Base-by-base conservation (phyloP, 1,140 invertebrate genomes). In the Penaeus indicus region DNA sequence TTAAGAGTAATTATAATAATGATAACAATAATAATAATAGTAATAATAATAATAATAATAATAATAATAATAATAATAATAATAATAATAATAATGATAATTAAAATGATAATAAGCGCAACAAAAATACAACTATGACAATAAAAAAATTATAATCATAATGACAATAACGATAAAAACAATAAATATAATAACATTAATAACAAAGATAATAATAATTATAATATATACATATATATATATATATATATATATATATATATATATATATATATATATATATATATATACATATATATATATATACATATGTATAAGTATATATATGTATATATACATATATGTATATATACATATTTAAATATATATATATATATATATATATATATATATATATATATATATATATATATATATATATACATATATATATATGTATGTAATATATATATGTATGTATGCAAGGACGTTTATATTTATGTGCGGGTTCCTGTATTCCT, bases 341-440 rank as follows among this genome's bases (percentile, higher is more conserved):
- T 75, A 38, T 75, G 38, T 75, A 4, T 75, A 75, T 75, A 75
- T 75, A 38, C 16, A 75, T 75, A 75, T 25, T 32, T 75, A 75
- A 32, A 75, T n/a, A 32, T 75, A 75, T 75, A 75, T 75, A 1
- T 75, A 75, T 75, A 75, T 75, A 32, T 75, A 72, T 72, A 72
- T 72, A 72, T 27, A 27, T 27, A 72, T 27, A 72, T 27, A 72
- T 27, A 72, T 7, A 72, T 72, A 72, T 72, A 25, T 72, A 72
- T 72, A 72, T 72, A 72, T 72, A 72, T 72, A 25, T 8, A 72
- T 72, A 75, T 75, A 27, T 75, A 75, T 75, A 75, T 75, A 75
- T 75, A 25, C 32, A 16, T 16, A 13, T 47, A 0, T 72, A 18
- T 72, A 18, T 72, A 16, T 72, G 32, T n/a, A 18, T 25, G 32